These are phyloP conservation scores for Sceloporus undulatus DNA, from an alignment of 2,113 vertebrate species.

Conservation along the genomic window DNA sequence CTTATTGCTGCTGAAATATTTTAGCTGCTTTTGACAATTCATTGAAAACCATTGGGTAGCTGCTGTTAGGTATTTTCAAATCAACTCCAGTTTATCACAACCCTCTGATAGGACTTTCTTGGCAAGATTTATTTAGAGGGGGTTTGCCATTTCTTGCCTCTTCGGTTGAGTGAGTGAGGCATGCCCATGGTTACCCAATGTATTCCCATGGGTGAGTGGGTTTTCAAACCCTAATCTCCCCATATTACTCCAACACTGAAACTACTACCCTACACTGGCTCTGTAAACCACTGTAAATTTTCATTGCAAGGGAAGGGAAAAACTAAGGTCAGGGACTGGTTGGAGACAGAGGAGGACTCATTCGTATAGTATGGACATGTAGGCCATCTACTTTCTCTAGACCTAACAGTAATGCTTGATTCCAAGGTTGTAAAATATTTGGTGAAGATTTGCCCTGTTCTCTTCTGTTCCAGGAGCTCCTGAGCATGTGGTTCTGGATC, in stretches of 20 bases:
- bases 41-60: background rate
- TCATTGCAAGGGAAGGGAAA: too few relatives aligned
- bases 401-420: background rate
- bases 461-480: conserved; percentile 48
- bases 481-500: conserved; percentile 55
- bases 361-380: background rate
- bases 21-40: background rate
- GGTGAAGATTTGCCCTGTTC: background rate
- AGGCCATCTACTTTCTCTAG: background rate
- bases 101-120: background rate
- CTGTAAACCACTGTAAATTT: too few relatives aligned
- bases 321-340: background rate
- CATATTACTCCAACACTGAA: too few relatives aligned
- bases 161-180: too few relatives aligned
- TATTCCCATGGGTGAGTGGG: too few relatives aligned
- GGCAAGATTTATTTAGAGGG: too few relatives aligned
- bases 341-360: background rate
- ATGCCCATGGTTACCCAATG: too few relatives aligned
- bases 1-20: background rate
- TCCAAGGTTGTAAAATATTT: background rate
- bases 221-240: too few relatives aligned
- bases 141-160: too few relatives aligned
- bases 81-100: background rate
- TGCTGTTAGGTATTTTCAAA: background rate
- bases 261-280: too few relatives aligned